Base-by-base conservation (phyloP, 2,888 invertebrate species). In the Fragum whitleyi region DNA sequence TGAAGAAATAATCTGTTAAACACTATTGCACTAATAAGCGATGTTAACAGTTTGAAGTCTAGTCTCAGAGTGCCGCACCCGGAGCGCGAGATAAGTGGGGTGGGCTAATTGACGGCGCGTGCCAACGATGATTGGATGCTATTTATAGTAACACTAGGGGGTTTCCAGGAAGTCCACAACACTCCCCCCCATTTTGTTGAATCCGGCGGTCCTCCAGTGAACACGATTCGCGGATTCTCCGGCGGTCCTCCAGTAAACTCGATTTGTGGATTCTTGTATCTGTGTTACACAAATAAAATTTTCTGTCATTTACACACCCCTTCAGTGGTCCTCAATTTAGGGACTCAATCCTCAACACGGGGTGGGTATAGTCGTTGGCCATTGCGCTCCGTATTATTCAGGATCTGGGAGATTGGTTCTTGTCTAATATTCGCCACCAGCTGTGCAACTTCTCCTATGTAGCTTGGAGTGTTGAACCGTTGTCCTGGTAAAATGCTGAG, bases 361-460 rank as follows among this genome's bases (percentile, higher is more conserved):
- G 47, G 57, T 62, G 62, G 36, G 21, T 71, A 71, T n/a, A 71
- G 57, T 5, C 26, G 11, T 14, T 32, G 55, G 21, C 71, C 57
- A 39, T 71, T 71, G 14, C 32, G 36, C 36, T 55, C 57, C 5
- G 71, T 71, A 7, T 51, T 28, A 11, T 0, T 19, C 23, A 71
- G 21, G 9, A 71, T 57, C 21, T 57, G 6, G 7, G 47, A 9
- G 16, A 71, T 19, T n/a, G 71, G 57, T 21, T 32, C 39, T 19
- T 21, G 14, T 29, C 55, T 36, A 1, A 71, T 57, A 19, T n/a
- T 16, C 19, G 71, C 32, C 14, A 71, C 39, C 26, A 28, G 16
- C 7, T 36, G 29, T 29, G 71, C 57, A 2, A 71, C 39, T 5
- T 71, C 71, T 36, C 71, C 71, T 16, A 57, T 36, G 57, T 51